Evolutionary conservation across 2,113 vertebrate genomes (phyloP).

Genomic region (mouse (Mus musculus)): GRCm39 chr4:149910501-149911000

Average conservation of each 20-base stretch:
- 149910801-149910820: rapidly evolving
- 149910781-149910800: background rate
- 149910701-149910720: background rate
- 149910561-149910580: background rate
- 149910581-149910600: background rate
- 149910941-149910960: background rate
- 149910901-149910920: background rate
- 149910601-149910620: background rate
- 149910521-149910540: rapidly evolving
- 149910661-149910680: background rate
- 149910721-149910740: background rate
- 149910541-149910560: background rate
- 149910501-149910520: background rate
- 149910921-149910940: background rate
- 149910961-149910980: background rate
- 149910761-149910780: background rate
- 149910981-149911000: background rate
- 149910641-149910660: background rate
- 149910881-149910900: background rate
- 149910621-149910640: background rate
- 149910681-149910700: rapidly evolving
- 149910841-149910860: background rate
- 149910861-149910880: background rate
- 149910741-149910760: too few relatives aligned
- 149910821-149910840: background rate